Evolutionary conservation across 1,140 invertebrate species (phyloP), one percentile per base, ranked within the genome.

Genomic region (Rhynchophorus ferrugineus): DNA sequence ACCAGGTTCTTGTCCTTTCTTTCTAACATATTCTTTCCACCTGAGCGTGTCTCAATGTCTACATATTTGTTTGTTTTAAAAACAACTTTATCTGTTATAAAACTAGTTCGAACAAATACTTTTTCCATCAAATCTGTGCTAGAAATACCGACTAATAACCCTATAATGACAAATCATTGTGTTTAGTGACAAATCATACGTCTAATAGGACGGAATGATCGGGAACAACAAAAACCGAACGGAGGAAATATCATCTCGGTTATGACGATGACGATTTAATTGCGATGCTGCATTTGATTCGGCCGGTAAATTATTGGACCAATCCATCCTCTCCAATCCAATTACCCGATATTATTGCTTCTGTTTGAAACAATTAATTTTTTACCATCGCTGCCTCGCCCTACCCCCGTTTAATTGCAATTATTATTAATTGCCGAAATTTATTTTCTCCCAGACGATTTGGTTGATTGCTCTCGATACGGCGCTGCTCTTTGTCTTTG

Each of bases 281-380:
- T 54, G 51, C 51, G 44, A 35, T n/a, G 35, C 33, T 51, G 49
- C 51, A 54, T 54, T 54, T 54, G 51, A 54, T 54, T 36, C 44
- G 14, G 43, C 24, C 47, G 9, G 51, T 54, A 47, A 54, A 54
- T 54, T 54, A 47, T 45, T 45, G 49, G 49, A 14, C 21, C 16
- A 45, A 52, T 22, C 42, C 44, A 11, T 44, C 49, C 7, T 17
- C 37, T 14, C 7, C 39, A 37, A 42, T 44, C 49, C 58, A 60
- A 60, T 60, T 60, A 60, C 46, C 19, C 24, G 45, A 47, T 52
- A 52, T 60, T 57, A 60, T 57, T 60, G 51, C 46, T 39, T 49
- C 24, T 58, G 57, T 60, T 55, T 55, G 48, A 42, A 51, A 44
- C 43, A 52, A 54, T 60, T 57, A 58, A 57, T 60, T 57, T 60